phyloP scores from a whole-genome alignment of 2,113 vertebrate species.

The human (Homo sapiens) region GRCh38 chr11:115343001-115343500 shows the following conservation, averaged over 20 bases:
- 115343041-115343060: conserved; percentile 25
- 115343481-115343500: neutral
- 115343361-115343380: neutral
- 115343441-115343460: neutral
- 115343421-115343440: conserved; percentile 20
- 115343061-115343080: conserved; percentile 49
- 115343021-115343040: conserved; percentile 48
- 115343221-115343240: neutral
- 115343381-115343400: neutral
- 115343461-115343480: neutral
- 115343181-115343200: neutral
- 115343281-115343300: neutral
- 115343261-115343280: neutral
- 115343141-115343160: neutral
- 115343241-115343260: neutral
- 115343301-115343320: neutral
- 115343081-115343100: conserved; percentile 47
- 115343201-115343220: conserved; percentile 38
- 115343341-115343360: neutral
- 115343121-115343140: conserved; percentile 16
- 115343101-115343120: neutral
- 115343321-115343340: neutral
- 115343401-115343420: neutral
- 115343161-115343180: neutral
- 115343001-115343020: neutral